These are phyloP conservation scores for Sebastiscus tertius DNA, from an alignment of 2,797 vertebrate species.

Conservation along the genomic window DNA sequence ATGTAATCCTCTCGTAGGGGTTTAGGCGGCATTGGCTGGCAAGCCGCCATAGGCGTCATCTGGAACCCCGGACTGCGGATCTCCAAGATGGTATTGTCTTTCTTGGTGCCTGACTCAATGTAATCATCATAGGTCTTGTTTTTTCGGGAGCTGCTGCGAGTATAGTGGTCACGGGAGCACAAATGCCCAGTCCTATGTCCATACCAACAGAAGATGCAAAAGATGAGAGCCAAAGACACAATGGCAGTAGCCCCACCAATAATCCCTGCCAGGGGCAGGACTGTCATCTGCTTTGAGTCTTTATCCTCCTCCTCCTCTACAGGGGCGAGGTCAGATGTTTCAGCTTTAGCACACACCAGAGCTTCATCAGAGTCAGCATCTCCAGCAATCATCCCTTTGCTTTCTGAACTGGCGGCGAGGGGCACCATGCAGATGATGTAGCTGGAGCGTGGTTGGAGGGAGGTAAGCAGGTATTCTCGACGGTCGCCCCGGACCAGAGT, in stretches of 20 bases:
- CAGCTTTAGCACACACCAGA: constrained; percentile 91
- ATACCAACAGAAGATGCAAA: constrained; percentile 91
- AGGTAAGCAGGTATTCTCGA: constrained; percentile 90
- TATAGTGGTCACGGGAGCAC: constrained; percentile 86
- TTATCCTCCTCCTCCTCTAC: constrained; percentile 81
- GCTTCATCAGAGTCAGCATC: constrained; percentile 86
- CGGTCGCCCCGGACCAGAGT: constrained; percentile 92
- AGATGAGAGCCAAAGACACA: constrained; percentile 89
- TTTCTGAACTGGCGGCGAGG: constrained; percentile 82
- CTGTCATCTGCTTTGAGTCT: constrained; percentile 76
- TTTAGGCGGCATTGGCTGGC: constrained; percentile 84
- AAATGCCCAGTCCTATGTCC: constrained; percentile 87
- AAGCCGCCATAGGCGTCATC: constrained; percentile 90
- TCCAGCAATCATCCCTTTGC: constrained; percentile 70
- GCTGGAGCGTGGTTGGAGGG: constrained; percentile 90
- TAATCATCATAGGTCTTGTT: constrained; percentile 92
- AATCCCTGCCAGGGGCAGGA: constrained; percentile 89
- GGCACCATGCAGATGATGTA: constrained; percentile 95
- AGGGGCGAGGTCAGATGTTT: constrained; percentile 84
- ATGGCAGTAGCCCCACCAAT: constrained; percentile 90
- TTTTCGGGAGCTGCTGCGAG: constrained; percentile 86
- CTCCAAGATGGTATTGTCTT: constrained; percentile 94
- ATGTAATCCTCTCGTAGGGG: constrained; percentile 91
- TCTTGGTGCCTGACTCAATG: constrained; percentile 94
- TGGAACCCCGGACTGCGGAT: constrained; percentile 91